A percentile compares a stretch with the other conserved stretches of the same genome.
phyloP scores from a whole-genome alignment of 1,140 invertebrate genomes.

The silkworm (Bombyx mori) region ASM3026992v2 NC_085116.1:10316001-10316500 shows the following conservation, averaged over 20 bases:
- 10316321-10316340: slow-evolving; percentile 84
- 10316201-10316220: slow-evolving; percentile 79
- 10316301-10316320: slow-evolving; percentile 74
- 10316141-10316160: not conserved
- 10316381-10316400: too few species aligned
- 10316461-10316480: too few species aligned
- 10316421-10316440: too few species aligned
- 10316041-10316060: too few species aligned
- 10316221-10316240: slow-evolving; percentile 76
- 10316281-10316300: slow-evolving; percentile 60
- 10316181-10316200: not conserved
- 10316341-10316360: slow-evolving; percentile 92
- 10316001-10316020: too few species aligned
- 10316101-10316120: too few species aligned
- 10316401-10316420: too few species aligned
- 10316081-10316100: too few species aligned
- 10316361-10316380: slow-evolving; percentile 8
- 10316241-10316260: slow-evolving; percentile 72
- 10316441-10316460: too few species aligned
- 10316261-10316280: slow-evolving; percentile 71
- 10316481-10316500: too few species aligned
- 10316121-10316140: not conserved
- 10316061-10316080: too few species aligned
- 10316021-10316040: too few species aligned
- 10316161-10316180: not conserved